Conservation (phyloP, 2,888 invertebrate genomes). For the Creontiades dilutus region DNA sequence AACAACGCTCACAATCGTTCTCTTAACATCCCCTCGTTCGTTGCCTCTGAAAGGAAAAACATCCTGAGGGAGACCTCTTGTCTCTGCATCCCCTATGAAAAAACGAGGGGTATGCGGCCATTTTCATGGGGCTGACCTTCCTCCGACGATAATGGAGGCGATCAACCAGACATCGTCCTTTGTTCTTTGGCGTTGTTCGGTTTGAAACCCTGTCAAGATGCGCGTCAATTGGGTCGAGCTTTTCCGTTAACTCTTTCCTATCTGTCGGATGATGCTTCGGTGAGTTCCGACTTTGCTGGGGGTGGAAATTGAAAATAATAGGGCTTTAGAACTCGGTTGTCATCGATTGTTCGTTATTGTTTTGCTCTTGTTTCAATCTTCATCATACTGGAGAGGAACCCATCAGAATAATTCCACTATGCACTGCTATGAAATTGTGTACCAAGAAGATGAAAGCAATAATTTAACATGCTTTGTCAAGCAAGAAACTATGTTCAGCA, state of each 20-base stretch:
- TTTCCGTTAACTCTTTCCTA: slow-evolving; percentile 27
- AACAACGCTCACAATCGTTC: slow-evolving; percentile 66
- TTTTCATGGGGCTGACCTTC: slow-evolving; percentile 25
- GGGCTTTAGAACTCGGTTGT: not conserved
- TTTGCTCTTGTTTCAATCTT: not conserved
- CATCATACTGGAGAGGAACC: not conserved
- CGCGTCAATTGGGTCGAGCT: slow-evolving; percentile 18
- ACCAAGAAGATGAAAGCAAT: too few species aligned
- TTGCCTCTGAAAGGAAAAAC: slow-evolving; percentile 22
- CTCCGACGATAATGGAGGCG: slow-evolving; percentile 50
- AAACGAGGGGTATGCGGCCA: slow-evolving; percentile 22
- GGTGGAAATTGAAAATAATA: not conserved
- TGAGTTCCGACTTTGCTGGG: not conserved
- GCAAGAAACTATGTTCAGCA: too few species aligned
- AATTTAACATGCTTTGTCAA: too few species aligned
- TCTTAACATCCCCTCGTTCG: slow-evolving; percentile 34
- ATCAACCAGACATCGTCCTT: slow-evolving; percentile 48
- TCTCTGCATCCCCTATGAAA: slow-evolving; percentile 29
- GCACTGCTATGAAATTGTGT: too few species aligned
- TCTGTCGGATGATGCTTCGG: slow-evolving; percentile 15
- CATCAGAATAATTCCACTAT: too few species aligned
- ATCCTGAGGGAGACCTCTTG: slow-evolving; percentile 8
- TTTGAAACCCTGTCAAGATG: slow-evolving; percentile 5
- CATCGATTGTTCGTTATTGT: not conserved
- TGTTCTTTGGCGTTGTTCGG: slow-evolving; percentile 40